phyloP scores from a whole-genome alignment of 2,888 invertebrate species.

The Xanthorhoe spadicearia region DNA sequence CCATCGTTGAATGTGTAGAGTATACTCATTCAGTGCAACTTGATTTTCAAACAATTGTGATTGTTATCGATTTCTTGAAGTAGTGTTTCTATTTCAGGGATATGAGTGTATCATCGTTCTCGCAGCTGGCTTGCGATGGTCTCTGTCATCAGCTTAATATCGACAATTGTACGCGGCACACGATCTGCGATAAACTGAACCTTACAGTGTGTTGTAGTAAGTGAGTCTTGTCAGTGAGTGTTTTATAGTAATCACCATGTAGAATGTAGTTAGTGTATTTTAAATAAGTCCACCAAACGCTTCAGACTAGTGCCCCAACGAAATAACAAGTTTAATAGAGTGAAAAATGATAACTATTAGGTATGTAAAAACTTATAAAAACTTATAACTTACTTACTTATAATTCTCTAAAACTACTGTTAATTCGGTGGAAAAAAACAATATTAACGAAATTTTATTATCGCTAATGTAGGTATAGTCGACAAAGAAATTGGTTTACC shows the following conservation, averaged over 20 bases:
- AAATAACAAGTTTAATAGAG: background rate
- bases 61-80: background rate
- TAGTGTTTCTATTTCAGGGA: slow-evolving; percentile 55
- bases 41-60: background rate
- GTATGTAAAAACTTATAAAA: background rate
- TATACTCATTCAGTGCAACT: background rate
- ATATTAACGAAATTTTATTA: too few relatives aligned
- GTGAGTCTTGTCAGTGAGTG: slow-evolving; percentile 68
- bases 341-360: background rate
- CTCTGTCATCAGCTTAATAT: slow-evolving; percentile 66
- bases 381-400: too few relatives aligned
- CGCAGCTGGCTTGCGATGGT: slow-evolving; percentile 69
- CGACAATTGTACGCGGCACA: slow-evolving; percentile 68
- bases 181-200: slow-evolving; percentile 69
- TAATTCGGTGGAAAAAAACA: background rate
- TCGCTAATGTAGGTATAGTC: too few relatives aligned
- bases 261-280: background rate
- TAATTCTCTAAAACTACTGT: background rate
- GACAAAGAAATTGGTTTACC: too few relatives aligned
- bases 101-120: slow-evolving; percentile 74
- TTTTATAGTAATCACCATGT: slow-evolving; percentile 36
- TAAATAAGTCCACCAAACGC: background rate
- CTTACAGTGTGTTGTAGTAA: slow-evolving; percentile 79
- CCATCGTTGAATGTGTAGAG: background rate
- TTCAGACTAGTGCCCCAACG: background rate